A percentile compares a stretch with the other conserved stretches of the same genome.
Evolutionary conservation across 2,113 vertebrate species (phyloP).

Genomic region (Oenanthe melanoleuca): DNA sequence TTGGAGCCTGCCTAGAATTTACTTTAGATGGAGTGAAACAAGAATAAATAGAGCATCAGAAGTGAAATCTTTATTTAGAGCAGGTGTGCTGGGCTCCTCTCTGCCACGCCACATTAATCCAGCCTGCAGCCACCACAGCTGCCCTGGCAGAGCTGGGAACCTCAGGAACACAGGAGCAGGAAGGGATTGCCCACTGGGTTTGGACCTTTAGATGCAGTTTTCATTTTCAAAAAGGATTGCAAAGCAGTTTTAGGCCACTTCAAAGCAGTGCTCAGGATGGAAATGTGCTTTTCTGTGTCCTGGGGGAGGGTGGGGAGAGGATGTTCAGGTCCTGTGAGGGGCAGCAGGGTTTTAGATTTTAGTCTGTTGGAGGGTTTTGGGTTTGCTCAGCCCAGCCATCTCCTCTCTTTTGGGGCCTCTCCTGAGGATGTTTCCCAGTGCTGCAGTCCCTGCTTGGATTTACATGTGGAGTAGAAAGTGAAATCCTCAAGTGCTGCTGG

Average conservation of each 20-base stretch:
- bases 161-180: neutral
- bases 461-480: neutral
- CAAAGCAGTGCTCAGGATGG: neutral
- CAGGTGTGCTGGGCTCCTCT: conserved; percentile 48
- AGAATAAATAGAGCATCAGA: conserved; percentile 47
- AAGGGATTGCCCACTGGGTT: neutral
- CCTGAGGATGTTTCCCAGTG: accelerated
- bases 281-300: neutral
- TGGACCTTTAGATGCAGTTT: neutral
- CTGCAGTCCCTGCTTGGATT: neutral
- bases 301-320: neutral
- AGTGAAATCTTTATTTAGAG: conserved; percentile 16
- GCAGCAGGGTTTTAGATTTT: neutral
- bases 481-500: neutral
- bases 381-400: neutral
- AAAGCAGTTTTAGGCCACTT: neutral
- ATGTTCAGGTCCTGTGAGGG: neutral
- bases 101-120: conserved; percentile 20
- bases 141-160: neutral
- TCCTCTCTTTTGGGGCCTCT: neutral
- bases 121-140: conserved; percentile 38
- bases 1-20: neutral
- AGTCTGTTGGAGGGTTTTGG: neutral
- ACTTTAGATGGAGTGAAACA: neutral
- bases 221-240: neutral